Evolutionary conservation across 2,113 vertebrate species (phyloP), one percentile per base, ranked within the genome.

Genomic region (Antigone vipio): DNA sequence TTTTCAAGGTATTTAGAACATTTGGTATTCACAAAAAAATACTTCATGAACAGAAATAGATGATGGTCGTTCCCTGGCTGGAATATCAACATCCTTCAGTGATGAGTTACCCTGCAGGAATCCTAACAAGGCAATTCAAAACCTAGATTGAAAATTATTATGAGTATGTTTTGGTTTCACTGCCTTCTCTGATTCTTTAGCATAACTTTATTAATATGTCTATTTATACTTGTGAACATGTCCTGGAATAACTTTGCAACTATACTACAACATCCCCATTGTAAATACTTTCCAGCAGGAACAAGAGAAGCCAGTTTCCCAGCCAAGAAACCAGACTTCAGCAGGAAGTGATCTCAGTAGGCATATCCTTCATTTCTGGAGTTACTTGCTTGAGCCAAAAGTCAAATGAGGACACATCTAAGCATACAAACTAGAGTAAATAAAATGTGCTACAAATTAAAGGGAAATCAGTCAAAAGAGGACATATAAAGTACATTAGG

Each of bases 271-370:
- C 92, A 96, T 95, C 94, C 86, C 89, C 91, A 96, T 97, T 98
- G 97, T 97, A 96, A 97, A 97, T 95, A 92, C 94, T 97, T 97
- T 97, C 93, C 96, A 97, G 80, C 47, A 81, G 59, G 75, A 98
- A 97, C 97, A 98, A 97, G 96, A 97, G 96, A 93, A 96, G 89
- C 68, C 96, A 97, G 95, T 98, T 97, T 96, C 42, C 53, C 87
- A 91, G 97, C 97, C 97, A 97, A 98, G 85, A 96, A 97, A 88
- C 38, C 56, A 95, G 96, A 95, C 94, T 96, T 82, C 76, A 95
- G 67, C 92, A 97, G 97, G 97, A 97, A 97, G 97, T 97, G 97
- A 97, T 96, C 97, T 97, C 97, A 97, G 95, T 42, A 95, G 91
- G 92, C 93, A 92, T 85, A 94, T 93, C 95, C 95, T 96, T 95